Evolutionary conservation across 1,140 invertebrate genomes (phyloP).

Genomic region (Drosophila parabipectinata): DNA sequence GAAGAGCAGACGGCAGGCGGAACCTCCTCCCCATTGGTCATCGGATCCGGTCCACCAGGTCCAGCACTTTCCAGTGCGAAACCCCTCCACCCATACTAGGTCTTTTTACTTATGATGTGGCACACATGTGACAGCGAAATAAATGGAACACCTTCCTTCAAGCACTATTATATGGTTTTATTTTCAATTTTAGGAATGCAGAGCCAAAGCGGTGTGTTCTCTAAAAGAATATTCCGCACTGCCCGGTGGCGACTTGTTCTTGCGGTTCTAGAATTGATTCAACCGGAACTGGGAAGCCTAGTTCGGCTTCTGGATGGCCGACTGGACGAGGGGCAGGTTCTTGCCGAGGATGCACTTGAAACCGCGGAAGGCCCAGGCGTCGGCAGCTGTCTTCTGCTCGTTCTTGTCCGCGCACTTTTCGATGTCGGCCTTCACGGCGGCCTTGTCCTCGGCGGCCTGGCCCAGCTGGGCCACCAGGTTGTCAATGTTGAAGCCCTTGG

Average conservation of each 20-base stretch:
- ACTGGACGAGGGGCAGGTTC: conserved; percentile 79
- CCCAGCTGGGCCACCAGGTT: conserved; percentile 78
- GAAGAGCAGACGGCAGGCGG: background rate
- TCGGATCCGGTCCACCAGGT: background rate
- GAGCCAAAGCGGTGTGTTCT: conserved; percentile 13
- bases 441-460: conserved; percentile 69
- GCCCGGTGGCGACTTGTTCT: conserved; percentile 7
- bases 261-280: conserved; percentile 26
- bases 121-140: conserved; percentile 23
- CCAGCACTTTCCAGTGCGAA: background rate
- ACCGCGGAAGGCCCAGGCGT: conserved; percentile 77
- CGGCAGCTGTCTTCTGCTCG: conserved; percentile 72
- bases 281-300: conserved; percentile 34
- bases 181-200: conserved; percentile 66
- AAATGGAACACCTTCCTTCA: conserved; percentile 43
- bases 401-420: conserved; percentile 83
- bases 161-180: conserved; percentile 75
- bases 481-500: conserved; percentile 78
- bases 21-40: background rate
- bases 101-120: conserved; percentile 3
- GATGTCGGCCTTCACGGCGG: conserved; percentile 66
- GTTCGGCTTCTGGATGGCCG: conserved; percentile 78
- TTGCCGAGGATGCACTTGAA: conserved; percentile 83
- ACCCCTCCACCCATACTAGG: background rate
- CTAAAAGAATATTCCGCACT: conserved; percentile 6